These are phyloP conservation scores for Nezara viridula DNA, from an alignment of 2,888 invertebrate genomes.

Conservation along the genomic window DNA sequence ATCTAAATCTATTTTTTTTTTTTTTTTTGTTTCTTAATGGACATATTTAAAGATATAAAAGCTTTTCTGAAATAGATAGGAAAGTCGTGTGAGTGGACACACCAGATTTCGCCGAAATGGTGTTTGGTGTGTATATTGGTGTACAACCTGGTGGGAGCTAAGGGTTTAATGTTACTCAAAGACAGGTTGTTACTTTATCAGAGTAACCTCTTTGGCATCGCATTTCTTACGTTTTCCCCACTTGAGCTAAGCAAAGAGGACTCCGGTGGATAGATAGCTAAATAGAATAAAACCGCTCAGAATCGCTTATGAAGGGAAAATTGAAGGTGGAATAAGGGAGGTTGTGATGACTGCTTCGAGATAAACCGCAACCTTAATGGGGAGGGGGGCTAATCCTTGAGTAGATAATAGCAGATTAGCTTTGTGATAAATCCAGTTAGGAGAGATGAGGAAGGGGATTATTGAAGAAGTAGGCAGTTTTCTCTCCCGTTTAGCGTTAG, in stretches of 20 bases:
- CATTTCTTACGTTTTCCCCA: neutral
- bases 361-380: neutral
- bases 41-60: no score
- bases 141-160: neutral
- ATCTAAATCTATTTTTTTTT: no score
- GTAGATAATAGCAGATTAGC: neutral
- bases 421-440: conserved; percentile 10
- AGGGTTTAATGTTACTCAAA: neutral
- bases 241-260: neutral
- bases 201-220: neutral
- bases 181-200: neutral
- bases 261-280: neutral
- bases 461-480: neutral
- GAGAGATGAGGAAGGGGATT: neutral
- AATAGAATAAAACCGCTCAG: neutral
- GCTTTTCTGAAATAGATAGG: no score
- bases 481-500: neutral
- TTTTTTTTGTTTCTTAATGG: no score
- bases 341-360: neutral
- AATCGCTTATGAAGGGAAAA: neutral
- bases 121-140: no score
- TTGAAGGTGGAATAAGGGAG: neutral
- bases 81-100: no score
- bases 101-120: no score
- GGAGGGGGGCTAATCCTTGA: neutral